Conservation (phyloP, 1,140 invertebrate genomes). For the Ericerus pela region DNA sequence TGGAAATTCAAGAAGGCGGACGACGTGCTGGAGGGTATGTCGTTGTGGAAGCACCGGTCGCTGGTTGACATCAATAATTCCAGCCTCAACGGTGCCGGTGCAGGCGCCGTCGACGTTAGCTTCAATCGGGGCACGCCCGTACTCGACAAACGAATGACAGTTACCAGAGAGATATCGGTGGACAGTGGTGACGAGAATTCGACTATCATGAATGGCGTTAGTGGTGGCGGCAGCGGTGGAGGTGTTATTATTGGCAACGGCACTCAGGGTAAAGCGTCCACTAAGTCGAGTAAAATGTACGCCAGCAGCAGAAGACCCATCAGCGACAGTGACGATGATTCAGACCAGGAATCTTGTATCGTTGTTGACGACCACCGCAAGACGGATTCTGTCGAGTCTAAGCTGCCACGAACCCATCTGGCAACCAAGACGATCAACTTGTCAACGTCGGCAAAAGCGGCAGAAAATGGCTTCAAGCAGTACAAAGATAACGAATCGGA, state of each 20-base stretch:
- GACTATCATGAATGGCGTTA: conserved; percentile 26
- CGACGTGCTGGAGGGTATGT: conserved; percentile 64
- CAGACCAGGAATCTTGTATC: conserved; percentile 42
- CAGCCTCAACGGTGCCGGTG: conserved; percentile 24
- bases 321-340: conserved; percentile 22
- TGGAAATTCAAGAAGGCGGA: conserved; percentile 62
- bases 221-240: conserved; percentile 7
- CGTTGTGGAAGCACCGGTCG: conserved; percentile 67
- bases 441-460: conserved; percentile 31
- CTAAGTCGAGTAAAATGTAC: conserved; percentile 8
- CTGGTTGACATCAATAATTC: conserved; percentile 47
- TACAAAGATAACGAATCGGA: conserved; percentile 21
- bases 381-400: conserved; percentile 24
- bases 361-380: conserved; percentile 52
- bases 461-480: conserved; percentile 29
- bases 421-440: conserved; percentile 27
- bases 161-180: conserved; percentile 19
- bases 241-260: background rate
- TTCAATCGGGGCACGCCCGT: conserved; percentile 20
- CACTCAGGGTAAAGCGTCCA: conserved; percentile 1
- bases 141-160: conserved; percentile 18
- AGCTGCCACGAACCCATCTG: conserved; percentile 31
- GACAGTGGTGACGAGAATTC: conserved; percentile 18
- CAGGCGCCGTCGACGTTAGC: conserved; percentile 27
- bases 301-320: conserved; percentile 20